Evolutionary conservation across 2,797 vertebrate species (phyloP).

Genomic region (Acanthurus lineatus): DNA sequence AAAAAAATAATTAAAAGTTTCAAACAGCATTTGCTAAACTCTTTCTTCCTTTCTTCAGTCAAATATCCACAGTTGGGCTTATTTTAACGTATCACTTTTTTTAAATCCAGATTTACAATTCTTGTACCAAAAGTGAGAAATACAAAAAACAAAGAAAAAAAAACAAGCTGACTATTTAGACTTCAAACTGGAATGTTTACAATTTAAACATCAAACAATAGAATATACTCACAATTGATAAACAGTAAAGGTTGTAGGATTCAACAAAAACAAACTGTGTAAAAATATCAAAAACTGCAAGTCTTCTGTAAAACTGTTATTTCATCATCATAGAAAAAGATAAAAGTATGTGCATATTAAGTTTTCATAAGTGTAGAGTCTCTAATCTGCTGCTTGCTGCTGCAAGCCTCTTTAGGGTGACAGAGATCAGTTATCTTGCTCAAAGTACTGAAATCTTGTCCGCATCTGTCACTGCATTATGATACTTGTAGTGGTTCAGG

Average conservation of each 20-base stretch:
- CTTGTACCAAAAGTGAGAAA: background rate
- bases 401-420: background rate
- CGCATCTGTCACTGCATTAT: slow-evolving; percentile 61
- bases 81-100: too few relatives aligned
- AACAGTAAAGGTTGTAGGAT: background rate
- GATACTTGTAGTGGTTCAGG: slow-evolving; percentile 40
- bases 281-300: slow-evolving; percentile 4
- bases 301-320: background rate
- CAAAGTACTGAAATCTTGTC: slow-evolving; percentile 54
- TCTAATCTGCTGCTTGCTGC: background rate
- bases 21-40: background rate
- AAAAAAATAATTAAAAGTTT: background rate
- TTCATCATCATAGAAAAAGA: background rate
- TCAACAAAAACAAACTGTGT: background rate
- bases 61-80: background rate
- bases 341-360: background rate
- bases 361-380: background rate
- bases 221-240: background rate
- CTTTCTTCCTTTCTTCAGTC: background rate
- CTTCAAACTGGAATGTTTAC: background rate
- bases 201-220: background rate
- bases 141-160: background rate
- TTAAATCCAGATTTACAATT: slow-evolving; percentile 1
- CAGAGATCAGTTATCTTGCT: background rate
- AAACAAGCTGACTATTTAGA: background rate